phyloP scores from a whole-genome alignment of 2,888 invertebrate species.

The Eupithecia tripunctaria region DNA sequence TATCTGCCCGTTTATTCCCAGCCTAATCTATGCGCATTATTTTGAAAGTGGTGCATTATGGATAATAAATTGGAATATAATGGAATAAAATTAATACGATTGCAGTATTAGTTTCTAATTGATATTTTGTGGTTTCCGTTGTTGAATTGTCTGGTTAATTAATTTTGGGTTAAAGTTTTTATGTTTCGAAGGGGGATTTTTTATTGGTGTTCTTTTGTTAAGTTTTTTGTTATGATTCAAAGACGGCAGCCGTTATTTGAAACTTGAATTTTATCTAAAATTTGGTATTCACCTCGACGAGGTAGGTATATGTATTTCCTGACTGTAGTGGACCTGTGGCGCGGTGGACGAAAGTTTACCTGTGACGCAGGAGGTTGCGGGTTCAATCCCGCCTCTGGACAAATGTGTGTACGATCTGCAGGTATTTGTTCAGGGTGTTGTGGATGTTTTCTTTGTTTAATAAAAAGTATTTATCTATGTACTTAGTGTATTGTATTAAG shows the following conservation, averaged over 20 bases:
- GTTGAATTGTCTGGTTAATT: slow-evolving; percentile 29
- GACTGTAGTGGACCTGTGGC: too few relatives aligned
- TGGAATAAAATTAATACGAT: slow-evolving; percentile 26
- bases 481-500: too few relatives aligned
- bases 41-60: slow-evolving; percentile 39
- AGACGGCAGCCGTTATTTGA: not conserved
- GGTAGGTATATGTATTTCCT: not conserved
- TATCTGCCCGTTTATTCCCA: slow-evolving; percentile 12
- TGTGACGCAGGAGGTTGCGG: too few relatives aligned
- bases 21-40: slow-evolving; percentile 37
- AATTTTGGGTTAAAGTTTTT: slow-evolving; percentile 22
- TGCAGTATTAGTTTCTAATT: slow-evolving; percentile 24
- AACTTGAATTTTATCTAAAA: not conserved
- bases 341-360: too few relatives aligned
- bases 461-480: too few relatives aligned
- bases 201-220: slow-evolving; percentile 17
- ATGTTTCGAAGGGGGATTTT: slow-evolving; percentile 5
- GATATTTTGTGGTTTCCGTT: slow-evolving; percentile 31
- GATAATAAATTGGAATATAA: slow-evolving; percentile 22
- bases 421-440: too few relatives aligned
- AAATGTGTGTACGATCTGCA: too few relatives aligned
- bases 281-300: not conserved
- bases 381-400: too few relatives aligned
- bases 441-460: too few relatives aligned
- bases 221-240: slow-evolving; percentile 7